A percentile compares a stretch with the other conserved stretches of the same genome.
Conservation (phyloP, 2,888 invertebrate genomes). For the Athetis lepigone region DNA sequence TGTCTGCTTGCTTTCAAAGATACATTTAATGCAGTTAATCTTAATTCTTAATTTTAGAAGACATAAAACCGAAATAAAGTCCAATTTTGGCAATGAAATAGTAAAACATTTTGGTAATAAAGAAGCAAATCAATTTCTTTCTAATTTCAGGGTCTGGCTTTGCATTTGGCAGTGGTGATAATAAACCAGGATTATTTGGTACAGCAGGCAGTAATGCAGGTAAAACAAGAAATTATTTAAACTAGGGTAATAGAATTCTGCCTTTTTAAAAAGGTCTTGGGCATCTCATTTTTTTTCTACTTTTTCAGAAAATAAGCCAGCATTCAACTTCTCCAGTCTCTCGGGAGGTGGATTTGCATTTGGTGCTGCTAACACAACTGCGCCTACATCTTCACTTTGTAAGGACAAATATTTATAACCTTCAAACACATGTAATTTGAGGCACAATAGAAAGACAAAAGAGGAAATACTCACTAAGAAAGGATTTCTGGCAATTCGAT, state of each 20-base stretch:
- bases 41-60: no score
- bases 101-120: no score
- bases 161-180: slow-evolving; percentile 84
- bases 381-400: slow-evolving; percentile 78
- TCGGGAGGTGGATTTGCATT: slow-evolving; percentile 78
- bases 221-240: slow-evolving; percentile 35
- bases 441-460: no score
- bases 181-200: slow-evolving; percentile 78
- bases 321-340: slow-evolving; percentile 74
- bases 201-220: slow-evolving; percentile 67
- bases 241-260: no score
- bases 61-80: no score
- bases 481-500: no score
- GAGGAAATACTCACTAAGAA: no score
- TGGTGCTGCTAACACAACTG: slow-evolving; percentile 78
- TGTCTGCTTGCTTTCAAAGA: not conserved
- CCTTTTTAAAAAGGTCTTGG: no score
- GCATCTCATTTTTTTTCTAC: not conserved
- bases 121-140: not conserved
- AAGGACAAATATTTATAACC: slow-evolving; percentile 64
- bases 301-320: slow-evolving; percentile 75
- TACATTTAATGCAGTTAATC: not conserved
- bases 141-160: slow-evolving; percentile 71
- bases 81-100: not conserved
- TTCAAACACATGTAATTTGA: no score